phyloP scores from a whole-genome alignment of 2,113 vertebrate species.

The Ciconia maguari region DNA sequence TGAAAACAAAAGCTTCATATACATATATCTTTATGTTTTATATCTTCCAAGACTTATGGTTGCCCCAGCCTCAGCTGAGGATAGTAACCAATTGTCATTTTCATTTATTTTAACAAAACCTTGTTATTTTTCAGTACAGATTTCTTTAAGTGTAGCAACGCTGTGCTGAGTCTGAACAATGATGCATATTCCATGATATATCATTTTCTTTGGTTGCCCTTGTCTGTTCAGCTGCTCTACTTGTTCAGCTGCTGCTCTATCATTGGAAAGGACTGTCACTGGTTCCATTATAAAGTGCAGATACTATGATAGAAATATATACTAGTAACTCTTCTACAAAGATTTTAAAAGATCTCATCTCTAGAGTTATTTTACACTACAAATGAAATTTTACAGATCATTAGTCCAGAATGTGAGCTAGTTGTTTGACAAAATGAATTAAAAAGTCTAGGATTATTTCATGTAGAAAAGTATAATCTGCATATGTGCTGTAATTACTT shows the following conservation, averaged over 20 bases:
- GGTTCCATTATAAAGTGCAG: neutral
- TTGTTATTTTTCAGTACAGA: neutral
- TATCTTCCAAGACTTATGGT: neutral
- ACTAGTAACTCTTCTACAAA: neutral
- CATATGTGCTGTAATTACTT: neutral
- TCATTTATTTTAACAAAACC: neutral
- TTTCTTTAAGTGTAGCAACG: neutral
- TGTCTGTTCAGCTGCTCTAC: neutral
- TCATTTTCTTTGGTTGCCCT: neutral
- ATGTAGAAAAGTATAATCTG: neutral
- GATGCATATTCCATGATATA: neutral
- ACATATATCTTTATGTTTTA: neutral
- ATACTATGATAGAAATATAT: neutral
- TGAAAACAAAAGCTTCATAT: neutral
- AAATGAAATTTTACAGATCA: conserved; percentile 52
- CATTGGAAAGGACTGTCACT: neutral
- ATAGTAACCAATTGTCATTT: neutral
- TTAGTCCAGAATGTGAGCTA: conserved; percentile 32
- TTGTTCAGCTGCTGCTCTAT: neutral
- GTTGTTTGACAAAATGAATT: conserved; percentile 32
- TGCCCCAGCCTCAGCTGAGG: neutral
- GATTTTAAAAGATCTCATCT: conserved; percentile 11
- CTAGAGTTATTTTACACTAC: conserved; percentile 31
- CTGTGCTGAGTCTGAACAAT: neutral
- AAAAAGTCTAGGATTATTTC: neutral